phyloP scores from a whole-genome alignment of 2,888 invertebrate species.

The Parelbella ahira region DNA sequence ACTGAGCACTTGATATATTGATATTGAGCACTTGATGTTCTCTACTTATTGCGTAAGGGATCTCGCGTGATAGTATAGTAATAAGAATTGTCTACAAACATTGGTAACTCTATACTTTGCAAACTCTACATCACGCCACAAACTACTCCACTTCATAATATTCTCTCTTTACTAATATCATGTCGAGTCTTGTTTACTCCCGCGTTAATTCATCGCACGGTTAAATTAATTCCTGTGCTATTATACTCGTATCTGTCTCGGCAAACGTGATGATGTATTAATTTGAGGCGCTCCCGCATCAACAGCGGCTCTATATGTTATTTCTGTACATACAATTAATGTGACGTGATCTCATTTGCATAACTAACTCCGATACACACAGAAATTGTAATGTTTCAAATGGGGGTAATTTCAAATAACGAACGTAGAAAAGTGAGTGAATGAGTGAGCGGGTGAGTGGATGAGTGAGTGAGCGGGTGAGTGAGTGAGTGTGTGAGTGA shows the following conservation, averaged over 20 bases:
- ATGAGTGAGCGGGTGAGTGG: too few relatives aligned
- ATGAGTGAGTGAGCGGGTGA: too few relatives aligned
- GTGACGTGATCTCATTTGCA: constrained; percentile 6
- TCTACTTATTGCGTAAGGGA: too few relatives aligned
- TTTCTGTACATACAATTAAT: constrained; percentile 13
- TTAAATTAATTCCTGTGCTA: constrained; percentile 9
- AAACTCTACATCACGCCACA: too few relatives aligned
- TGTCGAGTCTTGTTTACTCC: neutral
- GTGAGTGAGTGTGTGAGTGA: too few relatives aligned
- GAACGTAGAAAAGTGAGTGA: too few relatives aligned
- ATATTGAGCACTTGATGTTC: too few relatives aligned
- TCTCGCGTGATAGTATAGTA: too few relatives aligned
- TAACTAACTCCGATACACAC: constrained; percentile 4
- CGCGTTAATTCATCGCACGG: constrained; percentile 2
- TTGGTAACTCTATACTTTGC: too few relatives aligned
- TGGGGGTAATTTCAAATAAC: neutral
- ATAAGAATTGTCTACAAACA: too few relatives aligned
- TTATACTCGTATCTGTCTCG: neutral
- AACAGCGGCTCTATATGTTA: constrained; percentile 11
- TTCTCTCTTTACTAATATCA: neutral
- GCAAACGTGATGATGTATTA: constrained; percentile 5
- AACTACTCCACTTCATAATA: too few relatives aligned
- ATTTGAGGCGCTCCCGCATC: constrained; percentile 10
- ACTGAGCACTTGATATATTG: too few relatives aligned
- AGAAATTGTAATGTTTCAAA: neutral